Base-by-base conservation (phyloP, 2,113 vertebrate species). In the Drymodes brunneopygia region DNA sequence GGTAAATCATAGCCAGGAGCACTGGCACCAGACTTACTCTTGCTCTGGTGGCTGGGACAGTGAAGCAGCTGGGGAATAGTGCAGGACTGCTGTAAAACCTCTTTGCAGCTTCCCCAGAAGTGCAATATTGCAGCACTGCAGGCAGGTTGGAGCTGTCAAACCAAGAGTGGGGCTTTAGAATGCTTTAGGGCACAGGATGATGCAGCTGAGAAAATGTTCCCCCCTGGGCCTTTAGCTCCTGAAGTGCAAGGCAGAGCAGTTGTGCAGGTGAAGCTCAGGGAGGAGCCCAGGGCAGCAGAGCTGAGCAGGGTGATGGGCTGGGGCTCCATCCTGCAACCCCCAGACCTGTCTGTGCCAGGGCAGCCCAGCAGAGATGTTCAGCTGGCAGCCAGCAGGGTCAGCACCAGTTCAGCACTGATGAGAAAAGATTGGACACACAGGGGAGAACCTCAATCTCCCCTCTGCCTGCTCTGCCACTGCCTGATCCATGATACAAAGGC, bases 131-230 rank as follows among this genome's bases (percentile, higher is more conserved):
- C 28, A 73, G 22, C 19, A 19, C 22, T 77, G n/a, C 23, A 64
- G 40, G 47, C 47, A 81, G 47, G 16, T 0, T 31, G 19, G 9
- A 47, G 47, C 14, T 62, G 81, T 50, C 33, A 36, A 22, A 80
- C 11, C 17, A 65, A 15, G 9, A 69, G 14, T 2, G 5, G 42
- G 15, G 10, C 7, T 90, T 70, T 12, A 12, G 50, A 42, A 50
- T 0, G 0, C 7, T 45, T 80, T n/a, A 31, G 79, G 18, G 38
- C 11, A 45, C 66, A 75, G 38, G 74, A 11, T 6, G 12, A 38
- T 15, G 1, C 3, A 48, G 54, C 2, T 12, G 15, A 72, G 10
- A 24, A 82, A 47, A 53, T 18, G 7, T 2, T 10, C 16, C 58
- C 48, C 27, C 22, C 5, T 14, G 38, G 11, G 22, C 15, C 15